A percentile compares a stretch with the other conserved stretches of the same genome.
Evolutionary conservation across 2,113 vertebrate genomes (phyloP).

Genomic region (Peromyscus leucopus): DNA sequence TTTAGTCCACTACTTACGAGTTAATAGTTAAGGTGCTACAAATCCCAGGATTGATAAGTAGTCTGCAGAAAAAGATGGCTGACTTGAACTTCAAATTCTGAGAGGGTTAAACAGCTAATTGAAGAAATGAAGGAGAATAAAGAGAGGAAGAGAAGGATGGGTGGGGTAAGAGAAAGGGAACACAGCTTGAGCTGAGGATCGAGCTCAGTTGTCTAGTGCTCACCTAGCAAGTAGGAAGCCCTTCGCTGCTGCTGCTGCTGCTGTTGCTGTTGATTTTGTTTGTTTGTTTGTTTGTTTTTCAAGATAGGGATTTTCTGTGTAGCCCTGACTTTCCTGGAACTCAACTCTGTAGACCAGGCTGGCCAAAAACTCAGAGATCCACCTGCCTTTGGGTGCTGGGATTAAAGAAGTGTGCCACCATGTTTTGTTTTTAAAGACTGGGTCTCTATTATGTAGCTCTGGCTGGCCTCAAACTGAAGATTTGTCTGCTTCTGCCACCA

Average conservation of each 20-base stretch:
- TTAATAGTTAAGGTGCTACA: not conserved
- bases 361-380: not conserved
- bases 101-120: slow-evolving; percentile 5
- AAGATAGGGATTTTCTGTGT: not conserved
- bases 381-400: not conserved
- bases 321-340: not conserved
- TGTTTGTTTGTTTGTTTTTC: too few relatives aligned
- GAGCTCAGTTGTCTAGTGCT: not conserved
- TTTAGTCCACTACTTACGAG: slow-evolving; percentile 47
- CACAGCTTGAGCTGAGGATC: not conserved
- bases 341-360: not conserved
- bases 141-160: not conserved
- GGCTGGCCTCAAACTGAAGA: not conserved
- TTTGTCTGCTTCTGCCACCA: not conserved
- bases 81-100: slow-evolving; percentile 37
- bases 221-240: not conserved
- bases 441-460: not conserved
- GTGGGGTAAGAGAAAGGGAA: not conserved
- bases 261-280: too few relatives aligned
- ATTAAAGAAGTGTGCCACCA: not conserved
- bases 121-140: not conserved
- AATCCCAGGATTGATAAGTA: not conserved
- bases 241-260: not conserved
- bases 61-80: not conserved
- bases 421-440: not conserved